phyloP scores from a whole-genome alignment of 1,140 invertebrate genomes.

The Drosophila aff. region DNA sequence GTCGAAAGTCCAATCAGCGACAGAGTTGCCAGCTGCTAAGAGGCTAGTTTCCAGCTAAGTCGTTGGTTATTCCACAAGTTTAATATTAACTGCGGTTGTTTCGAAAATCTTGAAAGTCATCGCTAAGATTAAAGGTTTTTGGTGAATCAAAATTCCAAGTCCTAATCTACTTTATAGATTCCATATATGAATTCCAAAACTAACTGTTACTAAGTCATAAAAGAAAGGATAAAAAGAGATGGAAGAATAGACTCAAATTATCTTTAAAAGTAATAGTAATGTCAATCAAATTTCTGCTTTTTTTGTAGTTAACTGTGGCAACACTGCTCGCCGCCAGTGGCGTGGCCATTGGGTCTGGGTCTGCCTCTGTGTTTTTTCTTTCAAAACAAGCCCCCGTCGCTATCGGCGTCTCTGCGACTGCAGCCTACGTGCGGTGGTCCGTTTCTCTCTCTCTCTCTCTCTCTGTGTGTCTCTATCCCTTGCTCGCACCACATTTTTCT shows the following conservation, averaged over 20 bases:
- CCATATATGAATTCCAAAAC: too few species aligned
- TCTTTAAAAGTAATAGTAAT: too few species aligned
- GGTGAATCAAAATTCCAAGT: background rate
- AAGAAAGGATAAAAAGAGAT: too few species aligned
- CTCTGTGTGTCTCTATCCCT: background rate
- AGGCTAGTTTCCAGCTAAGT: conserved; percentile 11
- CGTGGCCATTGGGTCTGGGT: conserved; percentile 8
- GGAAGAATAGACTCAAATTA: too few species aligned
- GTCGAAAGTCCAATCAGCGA: conserved; percentile 68
- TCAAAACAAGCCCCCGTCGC: conserved; percentile 1
- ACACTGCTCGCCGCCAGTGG: conserved; percentile 8
- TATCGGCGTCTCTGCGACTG: conserved; percentile 26
- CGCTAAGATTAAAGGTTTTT: background rate
- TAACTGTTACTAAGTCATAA: too few species aligned
- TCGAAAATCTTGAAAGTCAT: background rate
- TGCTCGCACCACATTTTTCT: conserved; percentile 10
- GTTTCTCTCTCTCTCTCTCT: background rate
- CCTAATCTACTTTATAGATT: background rate
- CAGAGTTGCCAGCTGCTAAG: conserved; percentile 4
- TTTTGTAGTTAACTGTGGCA: background rate
- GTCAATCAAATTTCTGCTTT: background rate
- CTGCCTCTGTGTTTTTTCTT: background rate
- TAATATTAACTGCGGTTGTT: background rate
- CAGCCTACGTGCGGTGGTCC: conserved; percentile 29
- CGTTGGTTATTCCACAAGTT: background rate